Conservation (phyloP, 2,113 vertebrate genomes). For the Passer montanus region DNA sequence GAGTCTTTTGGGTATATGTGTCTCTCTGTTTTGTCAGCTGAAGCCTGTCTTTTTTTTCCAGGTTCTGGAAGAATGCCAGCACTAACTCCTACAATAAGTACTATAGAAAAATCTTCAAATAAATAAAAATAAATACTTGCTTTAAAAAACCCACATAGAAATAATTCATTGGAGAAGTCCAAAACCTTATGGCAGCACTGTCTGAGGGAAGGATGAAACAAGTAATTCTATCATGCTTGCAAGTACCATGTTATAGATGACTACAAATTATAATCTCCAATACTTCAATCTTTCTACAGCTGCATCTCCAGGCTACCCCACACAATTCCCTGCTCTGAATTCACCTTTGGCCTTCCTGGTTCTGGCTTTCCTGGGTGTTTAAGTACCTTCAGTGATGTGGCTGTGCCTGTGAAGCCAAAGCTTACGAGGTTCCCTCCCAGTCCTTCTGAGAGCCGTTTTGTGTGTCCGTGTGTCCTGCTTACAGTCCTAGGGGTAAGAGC, state of each 20-base stretch:
- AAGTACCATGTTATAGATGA: neutral
- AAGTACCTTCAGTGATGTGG: neutral
- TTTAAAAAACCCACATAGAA: neutral
- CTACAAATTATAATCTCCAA: neutral
- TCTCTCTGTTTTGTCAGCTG: neutral
- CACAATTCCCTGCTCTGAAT: neutral
- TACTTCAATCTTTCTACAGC: neutral
- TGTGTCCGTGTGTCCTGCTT: accelerated
- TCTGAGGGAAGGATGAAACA: neutral
- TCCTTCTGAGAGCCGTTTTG: neutral
- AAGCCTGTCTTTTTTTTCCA: neutral
- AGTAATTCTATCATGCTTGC: neutral
- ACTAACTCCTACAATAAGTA: neutral
- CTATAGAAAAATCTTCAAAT: conserved; percentile 51
- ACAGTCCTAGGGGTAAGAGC: neutral
- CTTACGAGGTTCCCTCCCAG: neutral
- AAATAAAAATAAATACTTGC: conserved; percentile 66
- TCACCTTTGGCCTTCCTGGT: neutral
- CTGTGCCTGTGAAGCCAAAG: neutral
- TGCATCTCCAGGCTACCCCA: neutral
- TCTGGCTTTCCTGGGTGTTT: neutral
- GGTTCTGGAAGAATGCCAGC: neutral
- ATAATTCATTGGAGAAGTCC: neutral
- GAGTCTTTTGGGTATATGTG: neutral
- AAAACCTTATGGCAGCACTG: neutral